A percentile compares a stretch with the other conserved stretches of the same genome.
Evolutionary conservation across 1,140 invertebrate genomes (phyloP).

Genomic region (Trachymyrmex septentrionalis): DNA sequence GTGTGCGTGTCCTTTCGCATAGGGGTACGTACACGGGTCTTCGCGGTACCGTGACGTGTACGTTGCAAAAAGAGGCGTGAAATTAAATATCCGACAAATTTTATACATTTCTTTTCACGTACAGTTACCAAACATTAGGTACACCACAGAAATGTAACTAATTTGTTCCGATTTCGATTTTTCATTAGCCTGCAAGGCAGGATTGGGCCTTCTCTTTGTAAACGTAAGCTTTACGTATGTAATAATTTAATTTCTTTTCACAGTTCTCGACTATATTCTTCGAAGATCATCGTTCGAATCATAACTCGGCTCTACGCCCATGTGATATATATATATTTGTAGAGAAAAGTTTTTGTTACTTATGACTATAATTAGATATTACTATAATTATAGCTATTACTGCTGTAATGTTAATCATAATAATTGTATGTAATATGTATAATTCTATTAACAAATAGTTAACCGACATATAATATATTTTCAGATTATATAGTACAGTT

Average conservation of each 20-base stretch:
- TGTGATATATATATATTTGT: neutral
- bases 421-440: no score
- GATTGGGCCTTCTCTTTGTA: neutral
- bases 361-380: no score
- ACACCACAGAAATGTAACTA: neutral
- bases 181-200: neutral
- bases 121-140: slow-evolving; percentile 8
- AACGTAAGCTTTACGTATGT: neutral
- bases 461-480: no score
- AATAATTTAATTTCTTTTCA: neutral
- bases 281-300: neutral
- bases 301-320: neutral
- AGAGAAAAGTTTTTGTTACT: no score
- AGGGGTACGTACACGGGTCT: slow-evolving; percentile 10
- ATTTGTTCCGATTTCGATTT: slow-evolving; percentile 7
- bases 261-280: neutral
- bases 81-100: slow-evolving; percentile 54
- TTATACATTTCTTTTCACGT: neutral
- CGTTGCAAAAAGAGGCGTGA: slow-evolving; percentile 39
- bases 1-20: slow-evolving; percentile 9
- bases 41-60: slow-evolving; percentile 40
- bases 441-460: no score
- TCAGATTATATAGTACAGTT: no score
- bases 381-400: no score
- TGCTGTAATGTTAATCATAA: no score